These are phyloP conservation scores for Nineta flava DNA, from an alignment of 2,888 invertebrate species.

Conservation along the genomic window DNA sequence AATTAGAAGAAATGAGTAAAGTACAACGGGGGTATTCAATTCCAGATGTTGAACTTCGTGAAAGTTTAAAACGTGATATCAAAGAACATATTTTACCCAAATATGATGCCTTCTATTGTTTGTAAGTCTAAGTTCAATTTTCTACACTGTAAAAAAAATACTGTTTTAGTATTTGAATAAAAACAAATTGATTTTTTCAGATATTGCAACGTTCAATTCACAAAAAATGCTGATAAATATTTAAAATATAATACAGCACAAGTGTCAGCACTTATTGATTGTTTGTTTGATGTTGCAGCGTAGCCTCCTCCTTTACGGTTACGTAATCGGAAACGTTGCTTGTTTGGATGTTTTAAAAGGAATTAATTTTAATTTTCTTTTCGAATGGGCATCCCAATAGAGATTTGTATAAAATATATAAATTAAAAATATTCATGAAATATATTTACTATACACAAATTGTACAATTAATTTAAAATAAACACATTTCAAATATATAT, in stretches of 20 bases:
- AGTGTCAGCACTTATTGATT: slow-evolving; percentile 67
- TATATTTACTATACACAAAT: too few relatives aligned
- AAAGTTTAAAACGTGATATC: slow-evolving; percentile 77
- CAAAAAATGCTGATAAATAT: slow-evolving; percentile 88
- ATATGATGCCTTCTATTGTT: slow-evolving; percentile 67
- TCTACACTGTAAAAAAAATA: background rate
- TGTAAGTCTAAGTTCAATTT: slow-evolving; percentile 26
- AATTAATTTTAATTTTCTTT: too few relatives aligned
- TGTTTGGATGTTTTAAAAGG: too few relatives aligned
- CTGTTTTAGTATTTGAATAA: too few relatives aligned
- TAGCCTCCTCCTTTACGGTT: slow-evolving; percentile 21
- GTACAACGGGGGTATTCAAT: slow-evolving; percentile 83
- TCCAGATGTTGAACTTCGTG: slow-evolving; percentile 79
- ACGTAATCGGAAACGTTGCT: too few relatives aligned
- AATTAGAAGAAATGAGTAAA: slow-evolving; percentile 77
- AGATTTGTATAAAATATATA: too few relatives aligned
- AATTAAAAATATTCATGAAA: too few relatives aligned
- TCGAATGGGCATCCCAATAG: too few relatives aligned
- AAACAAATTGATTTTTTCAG: slow-evolving; percentile 26
- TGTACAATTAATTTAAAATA: too few relatives aligned
- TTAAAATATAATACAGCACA: slow-evolving; percentile 77
- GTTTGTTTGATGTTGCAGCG: slow-evolving; percentile 83
- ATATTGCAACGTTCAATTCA: slow-evolving; percentile 61
- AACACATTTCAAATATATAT: too few relatives aligned
- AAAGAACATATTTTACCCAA: slow-evolving; percentile 74